Conservation (phyloP, 2,113 vertebrate species). For the Sebastes fasciatus region DNA sequence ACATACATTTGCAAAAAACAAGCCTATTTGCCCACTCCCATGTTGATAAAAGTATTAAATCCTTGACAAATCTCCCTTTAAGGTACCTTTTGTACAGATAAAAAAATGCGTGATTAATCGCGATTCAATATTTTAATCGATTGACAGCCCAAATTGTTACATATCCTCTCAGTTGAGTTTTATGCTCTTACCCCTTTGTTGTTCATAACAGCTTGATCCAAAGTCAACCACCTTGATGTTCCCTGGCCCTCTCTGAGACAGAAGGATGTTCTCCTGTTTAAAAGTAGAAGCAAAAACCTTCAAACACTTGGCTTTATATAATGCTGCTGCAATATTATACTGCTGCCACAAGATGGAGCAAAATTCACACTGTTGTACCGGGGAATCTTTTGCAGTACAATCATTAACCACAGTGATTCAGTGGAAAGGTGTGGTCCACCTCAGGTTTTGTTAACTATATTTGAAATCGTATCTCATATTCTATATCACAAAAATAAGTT, state of each 20-base stretch:
- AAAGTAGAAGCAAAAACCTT: background rate
- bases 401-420: background rate
- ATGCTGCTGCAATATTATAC: background rate
- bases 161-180: background rate
- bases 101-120: too few relatives aligned
- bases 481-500: background rate
- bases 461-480: background rate
- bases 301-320: background rate
- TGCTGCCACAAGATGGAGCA: conserved; percentile 53
- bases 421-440: background rate
- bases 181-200: conserved; percentile 89
- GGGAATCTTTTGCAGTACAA: background rate
- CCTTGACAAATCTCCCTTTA: too few relatives aligned
- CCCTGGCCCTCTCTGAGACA: conserved; percentile 90
- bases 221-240: conserved; percentile 98
- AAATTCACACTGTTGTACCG: background rate
- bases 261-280: conserved; percentile 92
- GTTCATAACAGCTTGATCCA: conserved; percentile 95
- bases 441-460: background rate
- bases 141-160: background rate
- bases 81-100: too few relatives aligned
- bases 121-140: too few relatives aligned
- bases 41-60: too few relatives aligned
- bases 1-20: too few relatives aligned
- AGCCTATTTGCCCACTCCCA: too few relatives aligned